phyloP scores from a whole-genome alignment of 2,888 invertebrate species.

The Campopleginae sp. region DNA sequence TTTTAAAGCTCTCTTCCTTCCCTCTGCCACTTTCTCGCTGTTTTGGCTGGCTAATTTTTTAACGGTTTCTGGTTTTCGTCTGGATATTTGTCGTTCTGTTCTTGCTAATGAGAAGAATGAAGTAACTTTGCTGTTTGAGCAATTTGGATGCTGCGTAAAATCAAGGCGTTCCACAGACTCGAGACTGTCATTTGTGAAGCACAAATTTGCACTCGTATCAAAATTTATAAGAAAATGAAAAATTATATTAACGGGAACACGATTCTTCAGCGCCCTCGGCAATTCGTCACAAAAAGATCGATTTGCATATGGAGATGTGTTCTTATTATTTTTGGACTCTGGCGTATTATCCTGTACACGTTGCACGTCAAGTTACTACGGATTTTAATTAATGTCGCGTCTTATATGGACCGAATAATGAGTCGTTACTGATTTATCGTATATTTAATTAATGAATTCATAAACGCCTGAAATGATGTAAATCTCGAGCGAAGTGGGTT shows the following conservation, averaged over 20 bases:
- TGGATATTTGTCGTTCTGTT: constrained; percentile 46
- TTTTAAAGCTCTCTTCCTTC: constrained; percentile 75
- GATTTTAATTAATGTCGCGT: not conserved
- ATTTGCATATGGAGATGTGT: not conserved
- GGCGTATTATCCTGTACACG: constrained; percentile 56
- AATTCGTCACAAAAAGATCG: not conserved
- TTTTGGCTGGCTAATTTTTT: constrained; percentile 47
- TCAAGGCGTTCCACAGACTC: constrained; percentile 1
- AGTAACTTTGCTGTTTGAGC: constrained; percentile 67
- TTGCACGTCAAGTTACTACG: constrained; percentile 56
- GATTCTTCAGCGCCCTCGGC: too few relatives aligned
- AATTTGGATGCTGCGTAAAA: constrained; percentile 53
- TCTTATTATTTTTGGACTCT: constrained; percentile 51
- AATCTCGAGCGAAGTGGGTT: not conserved
- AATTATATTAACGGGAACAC: too few relatives aligned
- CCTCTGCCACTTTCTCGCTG: constrained; percentile 48
- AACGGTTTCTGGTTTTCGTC: constrained; percentile 44
- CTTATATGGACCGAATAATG: not conserved
- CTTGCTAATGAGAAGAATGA: constrained; percentile 68
- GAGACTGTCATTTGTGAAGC: not conserved
- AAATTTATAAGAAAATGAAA: constrained; percentile 39
- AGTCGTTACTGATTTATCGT: not conserved
- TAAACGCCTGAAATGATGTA: not conserved
- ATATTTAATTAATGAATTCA: not conserved
- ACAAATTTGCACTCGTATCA: not conserved